Conservation (phyloP, 2,888 invertebrate species). For the Exocentrus adspersus region DNA sequence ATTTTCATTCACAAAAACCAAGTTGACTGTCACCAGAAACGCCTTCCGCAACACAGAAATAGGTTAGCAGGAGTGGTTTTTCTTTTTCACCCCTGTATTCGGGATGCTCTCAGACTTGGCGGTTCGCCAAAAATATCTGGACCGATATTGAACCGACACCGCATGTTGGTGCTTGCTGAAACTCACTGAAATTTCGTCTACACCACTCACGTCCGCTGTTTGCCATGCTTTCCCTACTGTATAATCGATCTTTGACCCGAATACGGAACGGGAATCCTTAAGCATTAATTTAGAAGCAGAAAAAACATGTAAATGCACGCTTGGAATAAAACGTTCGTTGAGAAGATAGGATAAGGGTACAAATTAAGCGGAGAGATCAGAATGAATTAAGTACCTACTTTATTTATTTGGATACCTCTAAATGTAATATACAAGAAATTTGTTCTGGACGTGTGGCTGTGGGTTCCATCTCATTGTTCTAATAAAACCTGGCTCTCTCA, state of each 20-base stretch:
- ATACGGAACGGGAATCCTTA: neutral
- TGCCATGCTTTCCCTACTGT: conserved; percentile 16
- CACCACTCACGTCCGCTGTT: conserved; percentile 17
- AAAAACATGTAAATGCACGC: neutral
- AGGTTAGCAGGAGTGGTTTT: conserved; percentile 14
- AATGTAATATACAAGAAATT: no score
- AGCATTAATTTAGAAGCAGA: neutral
- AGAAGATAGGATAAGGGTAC: no score
- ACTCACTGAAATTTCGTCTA: conserved; percentile 21
- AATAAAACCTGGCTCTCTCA: no score
- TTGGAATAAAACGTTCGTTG: neutral
- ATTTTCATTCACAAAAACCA: no score
- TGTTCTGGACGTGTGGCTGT: no score
- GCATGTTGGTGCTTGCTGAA: conserved; percentile 21
- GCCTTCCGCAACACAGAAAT: neutral
- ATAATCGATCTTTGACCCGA: conserved; percentile 20
- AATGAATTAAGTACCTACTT: no score
- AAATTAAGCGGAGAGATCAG: no score
- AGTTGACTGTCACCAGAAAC: no score
- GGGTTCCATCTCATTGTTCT: no score
- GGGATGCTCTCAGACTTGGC: conserved; percentile 40
- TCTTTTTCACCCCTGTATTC: conserved; percentile 3
- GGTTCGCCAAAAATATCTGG: conserved; percentile 47
- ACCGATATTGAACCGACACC: conserved; percentile 49
- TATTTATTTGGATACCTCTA: no score